A percentile compares a stretch with the other conserved stretches of the same genome.
These are phyloP conservation scores for Aix galericulata DNA, from an alignment of 2,113 vertebrate species.

Conservation along the genomic window DNA sequence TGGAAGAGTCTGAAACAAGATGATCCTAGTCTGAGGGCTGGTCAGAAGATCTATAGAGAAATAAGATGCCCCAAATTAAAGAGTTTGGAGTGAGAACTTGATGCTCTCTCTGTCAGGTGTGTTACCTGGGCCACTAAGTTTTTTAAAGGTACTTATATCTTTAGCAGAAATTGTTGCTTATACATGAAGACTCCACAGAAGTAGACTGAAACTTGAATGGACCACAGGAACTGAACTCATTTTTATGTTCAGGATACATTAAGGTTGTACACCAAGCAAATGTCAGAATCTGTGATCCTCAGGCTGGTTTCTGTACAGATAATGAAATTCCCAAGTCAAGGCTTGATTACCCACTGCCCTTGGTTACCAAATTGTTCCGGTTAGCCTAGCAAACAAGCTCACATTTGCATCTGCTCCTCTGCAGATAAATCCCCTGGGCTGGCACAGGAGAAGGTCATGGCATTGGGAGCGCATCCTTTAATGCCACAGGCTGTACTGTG, in stretches of 20 bases:
- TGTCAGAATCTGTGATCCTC: background rate
- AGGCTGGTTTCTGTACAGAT: background rate
- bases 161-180: background rate
- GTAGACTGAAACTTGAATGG: background rate
- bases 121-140: background rate
- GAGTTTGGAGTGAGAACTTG: background rate
- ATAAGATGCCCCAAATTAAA: background rate
- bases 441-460: slow-evolving; percentile 17
- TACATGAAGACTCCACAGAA: background rate
- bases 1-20: background rate
- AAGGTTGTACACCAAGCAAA: background rate
- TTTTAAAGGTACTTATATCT: background rate
- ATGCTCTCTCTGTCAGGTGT: background rate
- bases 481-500: background rate
- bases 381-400: slow-evolving; percentile 30
- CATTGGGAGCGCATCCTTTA: slow-evolving; percentile 8
- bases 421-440: slow-evolving; percentile 31
- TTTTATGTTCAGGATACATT: background rate
- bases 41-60: background rate
- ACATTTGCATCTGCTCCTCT: slow-evolving; percentile 29
- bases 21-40: background rate
- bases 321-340: slow-evolving; percentile 4
- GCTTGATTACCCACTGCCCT: slow-evolving; percentile 11
- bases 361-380: slow-evolving; percentile 25
- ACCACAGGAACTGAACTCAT: background rate